Base-by-base conservation (phyloP, 2,113 vertebrate species). In the Tapirus terrestris region DNA sequence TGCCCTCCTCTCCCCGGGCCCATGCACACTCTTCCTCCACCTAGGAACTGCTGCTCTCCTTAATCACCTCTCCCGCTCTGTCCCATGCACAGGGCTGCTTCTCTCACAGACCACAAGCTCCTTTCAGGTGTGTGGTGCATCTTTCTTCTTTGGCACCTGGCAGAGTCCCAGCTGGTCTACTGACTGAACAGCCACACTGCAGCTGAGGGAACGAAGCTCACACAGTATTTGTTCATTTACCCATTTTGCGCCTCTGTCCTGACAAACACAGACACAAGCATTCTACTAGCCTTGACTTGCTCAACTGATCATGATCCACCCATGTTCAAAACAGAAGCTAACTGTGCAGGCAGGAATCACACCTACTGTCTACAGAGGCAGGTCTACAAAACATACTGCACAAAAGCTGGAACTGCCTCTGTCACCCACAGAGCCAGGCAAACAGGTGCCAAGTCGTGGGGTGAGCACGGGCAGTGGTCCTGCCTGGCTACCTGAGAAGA, bases 401-500 rank as follows among this genome's bases (percentile, higher is more conserved):
- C 39, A 33, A 67, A 67, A 72, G 51, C 45, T 8, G 12, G 33
- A 51, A 5, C n/a, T 8, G 2, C 65, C 51, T 60, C 43, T 12
- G 1, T 5, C 17, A 18, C 81, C 43, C 67, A 36, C 45, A 68
- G n/a, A 70, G 39, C 10, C 0, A 77, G 14, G 73, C 29, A 36
- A 31, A 36, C 65, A 63, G 20, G 51, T 2, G 12, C n/a, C 31
- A 43, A 36, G 60, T 13, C 7, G 3, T 3, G 39, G 17, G 63
- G 51, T 21, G 12, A 68, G 65, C 61, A 53, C n/a, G 1, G 12
- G 51, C 36, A 60, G 36, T 11, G 10, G 80, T 20, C 58, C 58
- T 20, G 58, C 58, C 58, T 23, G 27, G 88, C 97, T 97, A 99
- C 99, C 99, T 96, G 99, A 99, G 98, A 99, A 99, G 83, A 99